Evolutionary conservation across 2,113 vertebrate species (phyloP).

Genomic region (Coturnix japonica): DNA sequence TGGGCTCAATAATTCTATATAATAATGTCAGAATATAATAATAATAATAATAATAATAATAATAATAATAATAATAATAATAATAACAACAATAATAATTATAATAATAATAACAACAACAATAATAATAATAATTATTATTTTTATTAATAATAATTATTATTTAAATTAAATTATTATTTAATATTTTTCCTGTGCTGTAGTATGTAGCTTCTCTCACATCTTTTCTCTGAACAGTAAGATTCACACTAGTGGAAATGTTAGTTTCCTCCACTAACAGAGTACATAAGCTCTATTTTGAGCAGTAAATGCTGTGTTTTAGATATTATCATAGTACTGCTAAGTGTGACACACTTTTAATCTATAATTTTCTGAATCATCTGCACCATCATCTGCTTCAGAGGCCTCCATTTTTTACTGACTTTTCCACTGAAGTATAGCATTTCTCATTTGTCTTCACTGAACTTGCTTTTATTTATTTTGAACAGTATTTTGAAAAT

Average conservation of each 20-base stretch:
- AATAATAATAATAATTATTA: too few relatives aligned
- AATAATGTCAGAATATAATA: not conserved
- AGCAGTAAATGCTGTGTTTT: not conserved
- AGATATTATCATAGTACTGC: not conserved
- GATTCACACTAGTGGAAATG: not conserved
- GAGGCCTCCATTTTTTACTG: not conserved
- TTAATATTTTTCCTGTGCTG: not conserved
- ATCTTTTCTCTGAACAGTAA: not conserved
- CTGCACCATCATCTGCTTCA: rapidly evolving
- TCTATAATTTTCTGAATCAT: not conserved
- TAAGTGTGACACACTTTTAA: not conserved
- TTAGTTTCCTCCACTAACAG: not conserved
- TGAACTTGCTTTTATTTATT: not conserved
- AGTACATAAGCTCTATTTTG: not conserved
- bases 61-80: too few relatives aligned
- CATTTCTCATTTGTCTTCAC: not conserved
- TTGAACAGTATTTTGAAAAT: not conserved
- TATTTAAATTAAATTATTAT: not conserved
- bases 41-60: too few relatives aligned
- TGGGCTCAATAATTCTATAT: not conserved
- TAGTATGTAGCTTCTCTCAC: not conserved
- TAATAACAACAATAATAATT: too few relatives aligned
- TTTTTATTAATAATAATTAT: too few relatives aligned
- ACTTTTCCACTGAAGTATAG: not conserved
- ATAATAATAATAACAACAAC: too few relatives aligned